These are phyloP conservation scores for Trachythela sp. DNA, from an alignment of 64 coral and sea anemone genomes.

Conservation along the genomic window DNA sequence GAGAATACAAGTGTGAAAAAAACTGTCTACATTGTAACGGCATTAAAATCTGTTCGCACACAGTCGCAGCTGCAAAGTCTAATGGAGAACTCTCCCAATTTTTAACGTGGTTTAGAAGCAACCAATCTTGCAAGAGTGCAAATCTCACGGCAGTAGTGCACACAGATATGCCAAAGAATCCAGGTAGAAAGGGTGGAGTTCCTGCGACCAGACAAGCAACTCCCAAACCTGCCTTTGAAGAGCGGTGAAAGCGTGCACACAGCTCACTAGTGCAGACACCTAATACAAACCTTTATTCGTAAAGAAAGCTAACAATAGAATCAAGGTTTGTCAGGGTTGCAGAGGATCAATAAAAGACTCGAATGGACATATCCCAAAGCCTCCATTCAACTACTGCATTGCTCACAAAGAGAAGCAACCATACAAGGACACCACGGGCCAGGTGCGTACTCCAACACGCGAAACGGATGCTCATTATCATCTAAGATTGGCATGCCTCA, in stretches of 20 bases:
- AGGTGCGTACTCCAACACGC: not conserved
- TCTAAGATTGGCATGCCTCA: too few species aligned
- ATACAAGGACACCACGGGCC: not conserved
- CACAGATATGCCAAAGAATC: not conserved
- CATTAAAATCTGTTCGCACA: conserved; percentile 39
- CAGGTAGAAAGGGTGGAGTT: not conserved
- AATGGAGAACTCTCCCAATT: not conserved
- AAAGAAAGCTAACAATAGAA: conserved; percentile 17
- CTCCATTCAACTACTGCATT: conserved; percentile 40
- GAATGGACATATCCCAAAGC: conserved; percentile 4
- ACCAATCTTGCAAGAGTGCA: not conserved
- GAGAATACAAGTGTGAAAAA: conserved; percentile 40
- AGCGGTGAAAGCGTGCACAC: too few species aligned
- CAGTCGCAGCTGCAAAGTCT: conserved; percentile 3
- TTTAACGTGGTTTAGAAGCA: not conserved
- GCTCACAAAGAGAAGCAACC: conserved; percentile 28
- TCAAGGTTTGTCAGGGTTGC: conserved; percentile 41
- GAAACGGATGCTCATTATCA: not conserved
- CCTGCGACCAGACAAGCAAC: too few species aligned
- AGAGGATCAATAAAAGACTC: not conserved
- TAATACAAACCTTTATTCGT: conserved; percentile 23
- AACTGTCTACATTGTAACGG: conserved; percentile 30
- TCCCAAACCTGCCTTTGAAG: too few species aligned
- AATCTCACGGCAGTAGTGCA: not conserved
- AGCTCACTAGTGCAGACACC: too few species aligned